Percentiles rank a stretch among this genome's conserved stretches.
phyloP scores from a whole-genome alignment of 37 sponge, comb jelly and placozoan genomes.

The Mnemiopsis leidyi region DNA sequence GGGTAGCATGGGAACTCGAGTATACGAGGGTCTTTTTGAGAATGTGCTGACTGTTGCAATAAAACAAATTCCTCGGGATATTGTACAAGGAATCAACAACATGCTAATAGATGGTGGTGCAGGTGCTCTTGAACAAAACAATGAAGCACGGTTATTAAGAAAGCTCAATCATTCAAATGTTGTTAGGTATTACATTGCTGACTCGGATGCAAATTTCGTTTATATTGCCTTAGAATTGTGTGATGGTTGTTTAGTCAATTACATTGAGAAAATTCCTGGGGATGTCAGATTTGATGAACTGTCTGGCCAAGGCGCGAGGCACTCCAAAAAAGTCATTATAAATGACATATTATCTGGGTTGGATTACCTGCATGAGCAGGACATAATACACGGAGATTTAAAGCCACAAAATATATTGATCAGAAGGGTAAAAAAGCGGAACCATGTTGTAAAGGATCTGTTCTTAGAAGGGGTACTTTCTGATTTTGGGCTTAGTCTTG shows the following conservation, averaged over 20 bases:
- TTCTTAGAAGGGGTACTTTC: conserved; percentile 24
- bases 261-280: neutral
- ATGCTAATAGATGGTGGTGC: neutral
- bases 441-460: neutral
- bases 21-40: neutral
- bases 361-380: neutral
- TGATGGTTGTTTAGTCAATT: neutral
- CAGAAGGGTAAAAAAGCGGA: neutral
- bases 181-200: neutral
- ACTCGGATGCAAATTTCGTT: neutral
- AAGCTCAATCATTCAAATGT: conserved; percentile 27
- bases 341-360: neutral
- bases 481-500: conserved; percentile 62
- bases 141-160: neutral
- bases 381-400: conserved; percentile 34
- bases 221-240: conserved; percentile 48
- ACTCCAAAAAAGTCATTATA: neutral
- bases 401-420: conserved; percentile 23
- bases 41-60: neutral
- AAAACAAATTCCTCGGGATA: neutral
- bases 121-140: neutral
- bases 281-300: neutral
- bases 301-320: neutral
- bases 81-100: neutral
- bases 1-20: conserved; percentile 37